Conservation (phyloP, 2,888 invertebrate species). For the Muscina levida region DNA sequence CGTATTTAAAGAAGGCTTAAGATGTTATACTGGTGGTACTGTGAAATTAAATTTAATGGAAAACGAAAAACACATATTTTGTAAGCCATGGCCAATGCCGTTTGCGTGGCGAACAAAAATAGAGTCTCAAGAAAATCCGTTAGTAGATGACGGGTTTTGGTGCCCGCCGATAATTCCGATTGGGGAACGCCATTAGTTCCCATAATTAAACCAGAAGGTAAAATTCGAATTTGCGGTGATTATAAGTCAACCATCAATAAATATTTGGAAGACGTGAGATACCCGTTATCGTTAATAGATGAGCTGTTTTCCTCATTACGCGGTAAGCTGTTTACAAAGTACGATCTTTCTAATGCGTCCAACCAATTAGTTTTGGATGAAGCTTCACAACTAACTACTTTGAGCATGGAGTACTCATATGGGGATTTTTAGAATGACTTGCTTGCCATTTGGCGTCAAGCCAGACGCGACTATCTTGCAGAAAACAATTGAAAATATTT, state of each 20-base stretch:
- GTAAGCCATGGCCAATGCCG: slow-evolving; percentile 28
- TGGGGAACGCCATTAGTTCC: slow-evolving; percentile 54
- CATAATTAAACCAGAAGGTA: slow-evolving; percentile 52
- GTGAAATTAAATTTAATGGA: neutral
- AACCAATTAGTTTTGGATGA: slow-evolving; percentile 27
- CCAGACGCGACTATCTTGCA: slow-evolving; percentile 11
- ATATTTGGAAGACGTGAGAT: slow-evolving; percentile 41
- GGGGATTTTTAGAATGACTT: slow-evolving; percentile 5
- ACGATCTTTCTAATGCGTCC: slow-evolving; percentile 29
- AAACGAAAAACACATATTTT: slow-evolving; percentile 14
- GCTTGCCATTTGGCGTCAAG: slow-evolving; percentile 14
- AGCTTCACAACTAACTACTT: neutral
- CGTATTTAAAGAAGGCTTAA: slow-evolving; percentile 38
- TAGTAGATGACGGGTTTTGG: slow-evolving; percentile 35
- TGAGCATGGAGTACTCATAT: slow-evolving; percentile 28
- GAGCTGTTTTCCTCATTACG: slow-evolving; percentile 48
- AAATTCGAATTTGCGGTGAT: slow-evolving; percentile 43
- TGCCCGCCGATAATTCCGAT: slow-evolving; percentile 35
- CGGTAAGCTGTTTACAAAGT: slow-evolving; percentile 16
- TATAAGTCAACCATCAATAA: slow-evolving; percentile 49
- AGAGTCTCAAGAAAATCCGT: neutral
- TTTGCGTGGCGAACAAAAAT: slow-evolving; percentile 19
- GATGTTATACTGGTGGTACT: neutral
- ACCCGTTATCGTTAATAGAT: slow-evolving; percentile 45
- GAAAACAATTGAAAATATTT: slow-evolving; percentile 31